phyloP scores from a whole-genome alignment of 2,113 vertebrate genomes.

The Atrichornis clamosus region DNA sequence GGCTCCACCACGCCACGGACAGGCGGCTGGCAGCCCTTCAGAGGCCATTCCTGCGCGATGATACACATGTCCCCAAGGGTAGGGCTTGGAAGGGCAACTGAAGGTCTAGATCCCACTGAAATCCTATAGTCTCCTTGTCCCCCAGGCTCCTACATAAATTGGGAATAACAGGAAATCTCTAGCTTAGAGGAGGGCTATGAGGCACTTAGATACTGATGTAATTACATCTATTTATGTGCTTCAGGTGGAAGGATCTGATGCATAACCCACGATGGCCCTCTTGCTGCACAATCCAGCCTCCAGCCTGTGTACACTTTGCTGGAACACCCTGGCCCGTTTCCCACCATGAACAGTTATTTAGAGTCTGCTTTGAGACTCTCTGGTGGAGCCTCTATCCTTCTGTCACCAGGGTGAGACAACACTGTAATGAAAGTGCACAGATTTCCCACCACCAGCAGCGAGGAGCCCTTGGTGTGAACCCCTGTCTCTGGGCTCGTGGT shows the following conservation, averaged over 20 bases:
- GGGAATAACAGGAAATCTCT: constrained; percentile 46
- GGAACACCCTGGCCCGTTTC: not conserved
- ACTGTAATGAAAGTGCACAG: not conserved
- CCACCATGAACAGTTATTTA: not conserved
- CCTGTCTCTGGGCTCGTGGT: not conserved
- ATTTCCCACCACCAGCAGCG: not conserved
- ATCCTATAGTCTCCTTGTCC: constrained; percentile 49
- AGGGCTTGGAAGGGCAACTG: constrained; percentile 11
- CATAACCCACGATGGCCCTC: not conserved
- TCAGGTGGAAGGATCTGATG: not conserved
- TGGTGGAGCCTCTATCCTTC: not conserved
- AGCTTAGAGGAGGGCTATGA: constrained; percentile 4
- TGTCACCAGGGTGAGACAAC: not conserved
- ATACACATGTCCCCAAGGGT: not conserved
- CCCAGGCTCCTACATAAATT: not conserved
- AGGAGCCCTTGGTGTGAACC: not conserved
- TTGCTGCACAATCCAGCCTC: not conserved
- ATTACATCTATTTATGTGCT: constrained; percentile 14
- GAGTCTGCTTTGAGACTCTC: not conserved
- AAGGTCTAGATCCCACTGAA: constrained; percentile 35
- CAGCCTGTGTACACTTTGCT: not conserved
- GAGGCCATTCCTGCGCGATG: constrained; percentile 42
- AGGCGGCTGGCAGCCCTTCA: constrained; percentile 45
- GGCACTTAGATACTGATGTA: not conserved
- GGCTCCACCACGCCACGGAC: not conserved